Conservation (phyloP, 2,888 invertebrate genomes). For the Pheosia gnoma region DNA sequence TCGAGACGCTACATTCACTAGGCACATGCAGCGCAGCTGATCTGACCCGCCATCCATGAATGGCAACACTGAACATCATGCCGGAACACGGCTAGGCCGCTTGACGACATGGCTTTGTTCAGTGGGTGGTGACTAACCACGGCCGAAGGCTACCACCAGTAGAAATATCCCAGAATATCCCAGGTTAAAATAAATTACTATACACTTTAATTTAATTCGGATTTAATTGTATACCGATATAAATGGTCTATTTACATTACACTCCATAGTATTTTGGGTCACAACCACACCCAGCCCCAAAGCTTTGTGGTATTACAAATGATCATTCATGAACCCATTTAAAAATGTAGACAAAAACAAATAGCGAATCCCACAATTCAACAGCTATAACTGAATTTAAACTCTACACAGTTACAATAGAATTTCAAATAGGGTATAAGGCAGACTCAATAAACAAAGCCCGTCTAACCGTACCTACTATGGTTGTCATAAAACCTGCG, state of each 20-base stretch:
- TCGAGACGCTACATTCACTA: too few species aligned
- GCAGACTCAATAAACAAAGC: conserved; percentile 23
- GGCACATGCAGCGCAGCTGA: too few species aligned
- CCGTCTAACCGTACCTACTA: conserved; percentile 18
- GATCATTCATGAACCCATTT: conserved; percentile 33
- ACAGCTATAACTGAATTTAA: conserved; percentile 10
- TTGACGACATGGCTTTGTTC: too few species aligned
- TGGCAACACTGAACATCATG: too few species aligned
- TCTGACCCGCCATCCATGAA: too few species aligned
- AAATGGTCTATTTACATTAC: conserved; percentile 15
- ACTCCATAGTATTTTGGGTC: conserved; percentile 16
- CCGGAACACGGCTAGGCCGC: too few species aligned
- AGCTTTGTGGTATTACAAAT: conserved; percentile 23
- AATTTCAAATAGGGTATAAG: conserved; percentile 7
- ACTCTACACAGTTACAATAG: conserved; percentile 19
- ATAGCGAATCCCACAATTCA: conserved; percentile 6
- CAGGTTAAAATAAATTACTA: background rate
- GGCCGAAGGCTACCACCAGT: too few species aligned
- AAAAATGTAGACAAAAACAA: conserved; percentile 23
- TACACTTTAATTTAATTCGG: background rate
- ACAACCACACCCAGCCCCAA: conserved; percentile 32
- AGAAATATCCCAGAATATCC: background rate
- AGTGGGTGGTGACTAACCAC: too few species aligned
- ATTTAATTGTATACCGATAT: background rate
- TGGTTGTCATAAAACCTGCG: conserved; percentile 34